Base-by-base conservation (phyloP, 2,113 vertebrate species). In the Kobus ellipsiprymnus region DNA sequence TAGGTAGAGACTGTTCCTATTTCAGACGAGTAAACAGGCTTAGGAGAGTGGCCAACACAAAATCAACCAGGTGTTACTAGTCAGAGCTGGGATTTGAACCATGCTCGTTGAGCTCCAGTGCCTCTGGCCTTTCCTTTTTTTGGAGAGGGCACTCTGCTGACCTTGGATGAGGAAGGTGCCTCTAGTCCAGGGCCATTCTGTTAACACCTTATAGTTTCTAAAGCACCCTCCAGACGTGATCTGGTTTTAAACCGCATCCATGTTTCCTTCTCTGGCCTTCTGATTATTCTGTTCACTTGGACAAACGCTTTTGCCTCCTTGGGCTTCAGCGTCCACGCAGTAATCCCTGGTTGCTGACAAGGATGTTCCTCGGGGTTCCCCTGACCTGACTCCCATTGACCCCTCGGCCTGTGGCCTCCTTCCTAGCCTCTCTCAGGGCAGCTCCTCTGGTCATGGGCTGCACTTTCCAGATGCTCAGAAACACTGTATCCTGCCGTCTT, bases 51-150 rank as follows among this genome's bases (percentile, higher is more conserved):
- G 27, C 4, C 2, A 6, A 44, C 62, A 55, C 71, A 15, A 29
- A 78, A 7, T 48, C 60, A 11, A n/a, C 30, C 16, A 67, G 30
- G 23, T 19, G 25, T 57, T 14, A 16, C 2, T 15, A 29, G 5
- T 36, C 40, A 77, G 91, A 81, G 40, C 30, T 48, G 36, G 60
- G 71, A 17, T 57, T 40, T 77, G 36, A 57, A 36, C 0, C 11
- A 19, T 19, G 40, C 46, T 33, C 3, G 0, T 54, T 2, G 0
- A 10, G 19, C 30, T 27, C 54, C 23, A 23, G 0, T 1, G 4
- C 21, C 50, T 60, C 62, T 40, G 21, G 15, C 50, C 77, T 94
- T 67, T 74, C 16, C 14, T 27, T 74, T 88, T 64, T 50, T 54
- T 27, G 13, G 7, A 40, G 55, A 83, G 29, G 55, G 29, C 27